A percentile compares a stretch with the other conserved stretches of the same genome.
Evolutionary conservation across 2,797 vertebrate genomes (phyloP).

Genomic region (Triplophysa bombifrons): DNA sequence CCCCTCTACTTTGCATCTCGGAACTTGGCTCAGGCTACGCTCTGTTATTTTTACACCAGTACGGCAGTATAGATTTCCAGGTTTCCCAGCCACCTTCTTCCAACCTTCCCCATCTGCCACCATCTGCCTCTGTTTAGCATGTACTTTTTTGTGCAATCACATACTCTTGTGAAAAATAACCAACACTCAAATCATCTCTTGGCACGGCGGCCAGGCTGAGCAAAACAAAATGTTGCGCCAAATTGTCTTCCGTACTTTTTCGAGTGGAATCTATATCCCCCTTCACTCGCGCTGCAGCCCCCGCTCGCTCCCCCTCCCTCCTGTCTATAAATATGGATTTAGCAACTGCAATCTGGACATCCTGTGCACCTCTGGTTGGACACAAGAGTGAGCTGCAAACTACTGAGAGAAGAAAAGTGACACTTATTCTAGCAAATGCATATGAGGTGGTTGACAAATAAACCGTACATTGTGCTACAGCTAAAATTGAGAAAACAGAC

Average conservation of each 20-base stretch:
- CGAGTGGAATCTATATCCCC: conserved; percentile 74
- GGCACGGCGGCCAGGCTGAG: conserved; percentile 90
- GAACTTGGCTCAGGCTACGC: conserved; percentile 89
- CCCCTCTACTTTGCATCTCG: conserved; percentile 85
- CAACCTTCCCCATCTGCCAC: conserved; percentile 99
- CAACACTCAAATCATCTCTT: conserved; percentile 99
- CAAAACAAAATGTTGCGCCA: conserved; percentile 90
- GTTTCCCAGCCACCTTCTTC: conserved; percentile 98
- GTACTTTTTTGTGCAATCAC: conserved; percentile 97
- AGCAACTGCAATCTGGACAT: conserved; percentile 69
- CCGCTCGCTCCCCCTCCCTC: conserved; percentile 60
- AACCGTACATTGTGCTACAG: too few species aligned
- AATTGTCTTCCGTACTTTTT: conserved; percentile 96
- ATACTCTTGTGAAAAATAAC: conserved; percentile 99
- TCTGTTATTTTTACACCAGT: conserved; percentile 98
- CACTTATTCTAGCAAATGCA: conserved; percentile 1
- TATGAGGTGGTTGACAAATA: too few species aligned
- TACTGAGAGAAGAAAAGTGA: conserved; percentile 14
- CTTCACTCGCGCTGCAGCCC: conserved; percentile 65
- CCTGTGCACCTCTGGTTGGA: conserved; percentile 61
- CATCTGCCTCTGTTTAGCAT: conserved; percentile 99
- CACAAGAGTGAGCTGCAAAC: conserved; percentile 42
- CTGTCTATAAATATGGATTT: conserved; percentile 62
- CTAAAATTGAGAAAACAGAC: too few species aligned
- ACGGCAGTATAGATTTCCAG: conserved; percentile 96